phyloP scores from a whole-genome alignment of 53 echinoderm and acorn worm species.

The Patiria pectinifera region DNA sequence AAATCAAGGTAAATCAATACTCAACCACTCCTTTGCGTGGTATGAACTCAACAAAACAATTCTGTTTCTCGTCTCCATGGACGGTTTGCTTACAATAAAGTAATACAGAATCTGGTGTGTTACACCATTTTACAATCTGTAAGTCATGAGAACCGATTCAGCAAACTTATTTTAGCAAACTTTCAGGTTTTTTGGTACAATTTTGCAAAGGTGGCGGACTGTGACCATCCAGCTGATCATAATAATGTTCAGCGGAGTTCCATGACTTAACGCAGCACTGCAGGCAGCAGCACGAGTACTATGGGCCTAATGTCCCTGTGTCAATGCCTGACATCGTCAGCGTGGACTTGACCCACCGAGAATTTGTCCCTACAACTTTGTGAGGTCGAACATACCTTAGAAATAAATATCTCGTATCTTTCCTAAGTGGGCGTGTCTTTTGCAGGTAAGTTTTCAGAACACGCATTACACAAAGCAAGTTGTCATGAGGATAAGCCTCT shows the following conservation, averaged over 20 bases:
- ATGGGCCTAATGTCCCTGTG: conserved; percentile 45
- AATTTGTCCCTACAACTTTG: conserved; percentile 16
- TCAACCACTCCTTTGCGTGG: too few relatives aligned
- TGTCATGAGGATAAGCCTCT: conserved; percentile 23
- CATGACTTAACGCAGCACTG: conserved; percentile 19
- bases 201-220: conserved; percentile 14
- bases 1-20: too few relatives aligned
- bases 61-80: too few relatives aligned
- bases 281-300: conserved; percentile 51
- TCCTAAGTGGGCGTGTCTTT: conserved; percentile 1
- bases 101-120: too few relatives aligned
- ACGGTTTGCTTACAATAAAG: too few relatives aligned
- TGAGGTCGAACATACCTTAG: conserved; percentile 36
- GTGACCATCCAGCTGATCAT: conserved; percentile 33
- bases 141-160: too few relatives aligned
- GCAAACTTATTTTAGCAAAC: too few relatives aligned
- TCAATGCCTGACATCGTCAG: conserved; percentile 42
- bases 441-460: conserved; percentile 17
- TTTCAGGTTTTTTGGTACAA: conserved; percentile 2
- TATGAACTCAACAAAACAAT: too few relatives aligned
- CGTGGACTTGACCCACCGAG: conserved; percentile 46
- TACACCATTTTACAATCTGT: too few relatives aligned
- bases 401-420: conserved; percentile 7
- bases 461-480: conserved; percentile 36
- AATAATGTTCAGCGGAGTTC: not conserved